Evolutionary conservation across 2,113 vertebrate genomes (phyloP).

Genomic region (Leucosticte australis): DNA sequence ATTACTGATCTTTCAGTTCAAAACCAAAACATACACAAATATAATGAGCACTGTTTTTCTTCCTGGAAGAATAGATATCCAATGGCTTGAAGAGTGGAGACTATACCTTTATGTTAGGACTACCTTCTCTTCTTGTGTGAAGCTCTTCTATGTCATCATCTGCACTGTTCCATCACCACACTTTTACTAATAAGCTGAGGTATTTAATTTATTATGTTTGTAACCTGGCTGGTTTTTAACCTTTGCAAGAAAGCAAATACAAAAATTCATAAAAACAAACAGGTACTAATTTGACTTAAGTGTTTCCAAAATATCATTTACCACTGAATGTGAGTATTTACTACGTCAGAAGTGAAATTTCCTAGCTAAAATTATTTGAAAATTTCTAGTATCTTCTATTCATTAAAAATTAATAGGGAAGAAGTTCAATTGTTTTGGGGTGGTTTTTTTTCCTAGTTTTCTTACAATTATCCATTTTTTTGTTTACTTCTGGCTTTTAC

Average conservation of each 20-base stretch:
- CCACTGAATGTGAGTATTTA: neutral
- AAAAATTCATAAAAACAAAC: neutral
- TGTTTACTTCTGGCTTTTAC: neutral
- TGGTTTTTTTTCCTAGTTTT: neutral
- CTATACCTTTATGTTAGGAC: neutral
- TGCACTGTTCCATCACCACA: neutral
- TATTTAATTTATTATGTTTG: neutral
- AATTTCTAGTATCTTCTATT: neutral
- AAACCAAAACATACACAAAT: neutral
- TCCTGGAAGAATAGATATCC: neutral
- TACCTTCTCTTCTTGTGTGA: neutral
- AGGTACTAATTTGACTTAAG: neutral
- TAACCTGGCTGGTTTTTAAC: neutral
- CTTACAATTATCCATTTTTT: neutral
- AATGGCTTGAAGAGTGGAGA: neutral
- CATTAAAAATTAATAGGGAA: neutral
- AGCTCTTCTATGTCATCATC: neutral
- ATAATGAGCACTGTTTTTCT: conserved; percentile 1
- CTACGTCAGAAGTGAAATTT: neutral
- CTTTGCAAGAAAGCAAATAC: neutral
- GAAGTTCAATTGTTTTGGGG: fast-evolving
- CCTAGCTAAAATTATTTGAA: neutral
- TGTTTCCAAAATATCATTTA: neutral
- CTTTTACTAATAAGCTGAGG: neutral
- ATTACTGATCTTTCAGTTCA: neutral